phyloP scores from a whole-genome alignment of 2,797 vertebrate species.

The Oreortyx pictus region DNA sequence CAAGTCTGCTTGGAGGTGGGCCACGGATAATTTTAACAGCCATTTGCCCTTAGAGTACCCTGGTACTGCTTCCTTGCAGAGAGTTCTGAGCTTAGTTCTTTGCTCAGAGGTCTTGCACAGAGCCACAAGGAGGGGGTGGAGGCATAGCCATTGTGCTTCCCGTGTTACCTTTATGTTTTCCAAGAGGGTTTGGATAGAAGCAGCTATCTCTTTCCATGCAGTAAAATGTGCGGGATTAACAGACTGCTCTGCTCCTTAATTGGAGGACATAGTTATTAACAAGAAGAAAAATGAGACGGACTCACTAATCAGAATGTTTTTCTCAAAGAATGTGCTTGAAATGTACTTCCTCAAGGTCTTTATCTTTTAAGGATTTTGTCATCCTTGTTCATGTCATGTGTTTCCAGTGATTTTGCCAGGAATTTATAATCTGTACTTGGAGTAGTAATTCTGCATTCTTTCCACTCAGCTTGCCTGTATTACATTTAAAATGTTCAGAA shows the following conservation, averaged over 20 bases:
- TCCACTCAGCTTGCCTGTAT: background rate
- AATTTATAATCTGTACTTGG: background rate
- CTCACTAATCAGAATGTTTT: background rate
- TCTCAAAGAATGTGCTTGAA: background rate
- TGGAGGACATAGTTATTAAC: background rate
- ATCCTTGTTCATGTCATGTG: background rate
- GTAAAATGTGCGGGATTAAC: background rate
- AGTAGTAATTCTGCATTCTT: conserved; percentile 25
- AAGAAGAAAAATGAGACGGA: background rate
- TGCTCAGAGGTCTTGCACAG: background rate
- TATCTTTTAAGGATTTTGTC: background rate
- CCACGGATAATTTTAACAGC: background rate
- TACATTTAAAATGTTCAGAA: conserved; percentile 11
- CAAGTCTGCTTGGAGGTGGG: background rate
- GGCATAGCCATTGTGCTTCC: background rate
- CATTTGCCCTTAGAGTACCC: background rate
- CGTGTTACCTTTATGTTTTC: background rate
- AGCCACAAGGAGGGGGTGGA: background rate
- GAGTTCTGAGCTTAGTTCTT: background rate
- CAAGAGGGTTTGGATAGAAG: background rate
- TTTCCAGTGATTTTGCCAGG: background rate
- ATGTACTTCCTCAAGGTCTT: background rate
- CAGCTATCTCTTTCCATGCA: background rate
- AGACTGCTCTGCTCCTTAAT: background rate
- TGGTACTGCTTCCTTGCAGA: background rate